Conservation (phyloP, 2,888 invertebrate genomes). For the Hofmannophila pseudospretella region DNA sequence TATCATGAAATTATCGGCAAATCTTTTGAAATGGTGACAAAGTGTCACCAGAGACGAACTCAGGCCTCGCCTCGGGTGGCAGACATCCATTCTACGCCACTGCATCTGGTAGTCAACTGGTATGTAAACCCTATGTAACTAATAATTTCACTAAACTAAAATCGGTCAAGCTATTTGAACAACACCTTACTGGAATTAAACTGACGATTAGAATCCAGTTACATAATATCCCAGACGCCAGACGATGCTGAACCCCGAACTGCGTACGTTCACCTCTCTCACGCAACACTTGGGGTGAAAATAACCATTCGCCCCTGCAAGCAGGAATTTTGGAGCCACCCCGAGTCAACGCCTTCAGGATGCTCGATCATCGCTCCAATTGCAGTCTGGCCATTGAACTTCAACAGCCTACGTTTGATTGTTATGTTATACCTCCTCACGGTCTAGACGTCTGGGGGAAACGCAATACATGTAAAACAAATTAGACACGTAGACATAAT, state of each 20-base stretch:
- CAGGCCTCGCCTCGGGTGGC: no score
- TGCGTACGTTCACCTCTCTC: constrained; percentile 30
- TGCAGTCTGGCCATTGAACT: constrained; percentile 36
- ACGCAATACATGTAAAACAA: neutral
- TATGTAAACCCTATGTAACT: no score
- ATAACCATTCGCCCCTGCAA: constrained; percentile 20
- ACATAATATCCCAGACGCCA: constrained; percentile 7
- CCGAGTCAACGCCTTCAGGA: constrained; percentile 45
- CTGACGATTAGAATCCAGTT: no score
- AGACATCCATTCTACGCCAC: no score
- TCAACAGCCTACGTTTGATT: constrained; percentile 15
- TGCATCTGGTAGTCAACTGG: no score
- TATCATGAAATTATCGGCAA: no score
- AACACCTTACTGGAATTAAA: no score
- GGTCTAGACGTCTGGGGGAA: constrained; percentile 9
- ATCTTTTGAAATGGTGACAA: no score
- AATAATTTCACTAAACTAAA: no score
- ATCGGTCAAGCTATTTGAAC: no score
- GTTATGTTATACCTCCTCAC: constrained; percentile 4
- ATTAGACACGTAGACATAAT: no score
- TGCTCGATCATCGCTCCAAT: constrained; percentile 39
- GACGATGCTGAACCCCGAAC: constrained; percentile 23
- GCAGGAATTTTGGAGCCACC: constrained; percentile 37
- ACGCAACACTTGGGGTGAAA: constrained; percentile 18
- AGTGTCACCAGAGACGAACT: no score